Base-by-base conservation (phyloP, 2,888 invertebrate species). In the Linnaemya vulpina region DNA sequence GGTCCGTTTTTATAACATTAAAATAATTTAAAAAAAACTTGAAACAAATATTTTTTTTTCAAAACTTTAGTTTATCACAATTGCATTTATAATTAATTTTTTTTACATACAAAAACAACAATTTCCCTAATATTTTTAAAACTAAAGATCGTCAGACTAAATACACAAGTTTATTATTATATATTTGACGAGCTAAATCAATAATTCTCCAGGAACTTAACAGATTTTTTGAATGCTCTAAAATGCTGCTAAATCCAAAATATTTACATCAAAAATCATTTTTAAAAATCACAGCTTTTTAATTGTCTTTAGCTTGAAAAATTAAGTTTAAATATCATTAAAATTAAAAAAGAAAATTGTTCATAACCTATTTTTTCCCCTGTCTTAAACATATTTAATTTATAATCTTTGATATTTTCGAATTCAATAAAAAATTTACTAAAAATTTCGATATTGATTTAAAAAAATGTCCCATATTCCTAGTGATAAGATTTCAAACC, bases 241-340 rank as follows among this genome's bases (percentile, higher is more conserved):
- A 49, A 49, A 38, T 62, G 40, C 40, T 43, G 25, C 22, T 22
- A 40, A 22, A 20, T 17, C 5, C n/a, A 49, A 15, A 9, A 62
- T 35, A 20, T 68, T 53, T 25, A 22, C 60, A 68, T 17, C 38
- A n/a, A 15, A 53, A n/a, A n/a, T n/a, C n/a, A n/a, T n/a, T n/a
- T 60, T 60, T 3, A 55, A 60, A 25, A 77, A 77, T 77, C 68
- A 77, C 77, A 77, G 77, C 51, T 49, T n/a, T 49, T 67, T 60
- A 25, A 10, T 55, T 43, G n/a, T 15, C 22, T 22, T 53, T 38
- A 53, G 68, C 25, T 25, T 43, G 11, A 1, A 43, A 17, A 10
- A 49, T 17, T 11, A 17, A 17, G 46, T 22, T 8, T 25, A 3
- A 22, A 15, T 68, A 53, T 35, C 3, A 53, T 68, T 53, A 17